Evolutionary conservation across 1,140 invertebrate species (phyloP), one percentile per base, ranked within the genome.

Genomic region (Asobara japonica): DNA sequence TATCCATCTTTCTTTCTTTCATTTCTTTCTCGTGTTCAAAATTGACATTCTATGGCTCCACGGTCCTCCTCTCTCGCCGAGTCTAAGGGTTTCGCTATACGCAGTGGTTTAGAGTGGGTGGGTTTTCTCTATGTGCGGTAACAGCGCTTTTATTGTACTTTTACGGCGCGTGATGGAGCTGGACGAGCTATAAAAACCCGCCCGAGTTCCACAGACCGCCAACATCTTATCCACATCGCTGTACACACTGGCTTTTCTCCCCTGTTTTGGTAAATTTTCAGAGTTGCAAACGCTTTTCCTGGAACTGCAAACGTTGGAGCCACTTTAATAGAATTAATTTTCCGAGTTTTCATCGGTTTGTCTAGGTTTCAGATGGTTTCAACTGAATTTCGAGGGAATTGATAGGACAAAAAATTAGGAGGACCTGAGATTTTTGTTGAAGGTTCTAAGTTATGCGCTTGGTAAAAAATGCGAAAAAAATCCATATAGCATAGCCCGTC

Each of bases 61-160:
- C 31, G 31, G 13, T 62, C 27, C n/a, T 33, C 29, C 29, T 30
- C 60, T 30, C 25, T 31, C 16, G 7, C 22, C 66, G 68, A 69
- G 27, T 6, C 4, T 78, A 69, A 79, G 66, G 76, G 56, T 73
- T 41, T 72, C 56, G 66, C 25, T 62, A 64, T 76, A 79, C 81
- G 80, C 79, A 80, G 78, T 80, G 78, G 72, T 78, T 82, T 78
- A 73, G 72, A 79, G 72, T 71, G 75, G 76, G 71, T 80, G 72
- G 73, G 77, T 79, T 77, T 71, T 65, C 72, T 69, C 74, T 65
- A 62, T 62, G 60, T 62, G 60, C 25, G 74, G 79, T 84, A 84
- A 84, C 82, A 83, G 79, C 76, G 80, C 73, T 86, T 86, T 86
- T 86, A 86, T 86, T 82, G 82, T 81, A 79, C 77, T 86, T 86